These are phyloP conservation scores for Pipistrellus nathusii DNA, from an alignment of 2,797 vertebrate species.

Conservation along the genomic window DNA sequence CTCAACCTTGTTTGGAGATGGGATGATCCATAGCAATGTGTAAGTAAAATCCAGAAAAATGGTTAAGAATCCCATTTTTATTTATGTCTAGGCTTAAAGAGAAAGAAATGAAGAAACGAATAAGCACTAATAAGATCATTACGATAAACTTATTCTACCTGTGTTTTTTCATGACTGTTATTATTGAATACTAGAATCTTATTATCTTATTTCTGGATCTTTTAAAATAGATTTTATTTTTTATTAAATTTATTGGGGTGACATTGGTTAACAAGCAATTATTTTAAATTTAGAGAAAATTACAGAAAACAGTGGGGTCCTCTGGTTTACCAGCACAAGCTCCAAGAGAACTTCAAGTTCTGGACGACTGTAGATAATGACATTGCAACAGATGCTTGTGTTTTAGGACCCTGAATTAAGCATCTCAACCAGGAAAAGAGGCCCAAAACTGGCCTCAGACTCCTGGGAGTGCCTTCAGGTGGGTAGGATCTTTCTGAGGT, in stretches of 20 bases:
- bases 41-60: background rate
- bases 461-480: background rate
- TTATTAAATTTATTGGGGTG: background rate
- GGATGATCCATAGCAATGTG: background rate
- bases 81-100: background rate
- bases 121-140: background rate
- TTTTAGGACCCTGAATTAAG: background rate
- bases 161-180: background rate
- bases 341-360: background rate
- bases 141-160: background rate
- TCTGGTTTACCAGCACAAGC: background rate
- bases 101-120: background rate
- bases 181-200: background rate
- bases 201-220: background rate
- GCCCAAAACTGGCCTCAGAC: background rate
- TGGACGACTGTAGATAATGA: background rate
- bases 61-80: background rate
- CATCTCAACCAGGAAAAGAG: background rate
- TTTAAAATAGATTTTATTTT: slow-evolving; percentile 10
- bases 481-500: background rate
- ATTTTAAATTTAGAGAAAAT: background rate
- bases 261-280: background rate
- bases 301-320: background rate
- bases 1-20: background rate
- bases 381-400: background rate